phyloP scores from a whole-genome alignment of 2,113 vertebrate genomes.

The Alectura lathami region DNA sequence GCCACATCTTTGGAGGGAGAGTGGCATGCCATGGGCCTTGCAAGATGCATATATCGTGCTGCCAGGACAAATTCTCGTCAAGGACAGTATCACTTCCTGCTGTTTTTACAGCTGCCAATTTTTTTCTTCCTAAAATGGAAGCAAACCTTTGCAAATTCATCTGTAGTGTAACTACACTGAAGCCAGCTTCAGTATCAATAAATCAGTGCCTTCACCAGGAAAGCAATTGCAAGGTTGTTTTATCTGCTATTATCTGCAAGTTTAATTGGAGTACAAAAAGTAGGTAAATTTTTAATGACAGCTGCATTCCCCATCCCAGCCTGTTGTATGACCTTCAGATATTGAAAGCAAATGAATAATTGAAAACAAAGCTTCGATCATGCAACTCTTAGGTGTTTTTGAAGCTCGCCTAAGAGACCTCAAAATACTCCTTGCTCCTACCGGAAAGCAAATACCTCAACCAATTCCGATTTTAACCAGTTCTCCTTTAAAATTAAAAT shows the following conservation, averaged over 20 bases:
- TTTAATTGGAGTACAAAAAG: slow-evolving; percentile 76
- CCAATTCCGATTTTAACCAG: slow-evolving; percentile 7
- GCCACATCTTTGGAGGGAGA: background rate
- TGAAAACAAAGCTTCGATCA: slow-evolving; percentile 65
- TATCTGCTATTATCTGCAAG: slow-evolving; percentile 69
- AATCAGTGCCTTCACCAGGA: slow-evolving; percentile 51
- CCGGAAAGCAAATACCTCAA: slow-evolving; percentile 6
- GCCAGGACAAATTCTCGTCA: background rate
- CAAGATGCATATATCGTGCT: background rate
- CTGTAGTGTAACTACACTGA: slow-evolving; percentile 21
- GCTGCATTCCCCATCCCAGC: slow-evolving; percentile 54
- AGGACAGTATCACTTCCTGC: slow-evolving; percentile 14
- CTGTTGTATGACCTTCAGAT: slow-evolving; percentile 72
- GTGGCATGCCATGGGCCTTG: background rate
- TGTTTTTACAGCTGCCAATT: slow-evolving; percentile 40
- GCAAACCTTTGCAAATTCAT: slow-evolving; percentile 32
- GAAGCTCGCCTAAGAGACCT: slow-evolving; percentile 43
- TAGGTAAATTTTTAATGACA: slow-evolving; percentile 78
- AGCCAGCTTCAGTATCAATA: slow-evolving; percentile 56
- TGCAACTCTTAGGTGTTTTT: slow-evolving; percentile 62
- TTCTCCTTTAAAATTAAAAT: slow-evolving; percentile 36
- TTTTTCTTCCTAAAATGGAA: slow-evolving; percentile 59
- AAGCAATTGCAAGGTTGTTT: slow-evolving; percentile 47
- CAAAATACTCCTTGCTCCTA: slow-evolving; percentile 14
- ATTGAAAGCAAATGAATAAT: slow-evolving; percentile 79